Conservation (phyloP, 2,113 vertebrate genomes). For the Cyprinodon variegatus region DNA sequence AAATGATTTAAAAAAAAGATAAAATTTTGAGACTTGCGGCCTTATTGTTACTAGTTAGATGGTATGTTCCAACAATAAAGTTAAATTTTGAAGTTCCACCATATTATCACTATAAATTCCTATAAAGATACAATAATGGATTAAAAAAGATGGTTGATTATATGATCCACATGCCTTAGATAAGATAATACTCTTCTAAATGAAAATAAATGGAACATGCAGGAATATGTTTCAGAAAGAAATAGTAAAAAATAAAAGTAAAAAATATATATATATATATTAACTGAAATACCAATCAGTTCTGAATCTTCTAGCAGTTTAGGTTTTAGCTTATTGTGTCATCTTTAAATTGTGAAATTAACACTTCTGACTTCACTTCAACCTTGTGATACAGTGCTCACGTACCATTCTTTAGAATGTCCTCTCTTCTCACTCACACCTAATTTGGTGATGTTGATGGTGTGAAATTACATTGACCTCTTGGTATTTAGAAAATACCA, state of each 20-base stretch:
- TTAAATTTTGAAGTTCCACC: no score
- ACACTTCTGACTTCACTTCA: not conserved
- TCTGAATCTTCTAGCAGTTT: not conserved
- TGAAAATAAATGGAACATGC: not conserved
- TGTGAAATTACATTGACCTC: constrained; percentile 60
- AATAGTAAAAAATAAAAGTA: no score
- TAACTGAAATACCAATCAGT: not conserved
- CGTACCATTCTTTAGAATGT: not conserved
- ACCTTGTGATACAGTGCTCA: not conserved
- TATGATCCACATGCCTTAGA: not conserved
- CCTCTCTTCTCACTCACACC: constrained; percentile 7
- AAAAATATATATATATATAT: no score
- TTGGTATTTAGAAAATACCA: constrained; percentile 70
- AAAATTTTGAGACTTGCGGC: no score
- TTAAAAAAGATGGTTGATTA: no score
- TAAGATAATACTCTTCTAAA: not conserved
- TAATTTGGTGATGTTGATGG: constrained; percentile 28
- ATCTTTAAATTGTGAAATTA: not conserved
- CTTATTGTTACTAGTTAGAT: no score
- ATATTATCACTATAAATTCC: no score
- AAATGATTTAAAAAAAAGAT: no score
- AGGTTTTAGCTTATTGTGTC: not conserved
- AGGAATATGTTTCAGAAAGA: not conserved
- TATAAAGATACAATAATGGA: no score
- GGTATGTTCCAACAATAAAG: no score